Percentiles rank a stretch among this genome's conserved stretches.
Evolutionary conservation across 1,140 invertebrate genomes (phyloP).

Genomic region (Limonius californicus): DNA sequence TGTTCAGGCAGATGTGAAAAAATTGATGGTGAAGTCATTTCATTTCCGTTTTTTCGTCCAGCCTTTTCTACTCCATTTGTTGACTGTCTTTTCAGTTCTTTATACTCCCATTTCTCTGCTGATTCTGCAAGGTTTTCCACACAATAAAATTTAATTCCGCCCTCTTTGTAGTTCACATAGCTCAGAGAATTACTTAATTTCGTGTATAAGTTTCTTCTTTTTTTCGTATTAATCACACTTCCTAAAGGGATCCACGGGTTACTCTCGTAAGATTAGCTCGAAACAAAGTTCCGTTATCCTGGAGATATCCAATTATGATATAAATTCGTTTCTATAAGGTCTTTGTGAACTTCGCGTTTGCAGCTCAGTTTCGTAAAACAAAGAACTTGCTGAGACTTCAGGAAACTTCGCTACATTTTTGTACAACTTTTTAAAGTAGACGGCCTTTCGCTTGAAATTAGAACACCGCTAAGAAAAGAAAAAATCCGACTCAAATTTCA

Average conservation of each 20-base stretch:
- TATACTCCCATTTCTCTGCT: not conserved
- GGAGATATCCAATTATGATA: not conserved
- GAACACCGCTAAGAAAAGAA: too few species aligned
- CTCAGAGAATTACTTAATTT: conserved; percentile 5
- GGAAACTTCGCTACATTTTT: not conserved
- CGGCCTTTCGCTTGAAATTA: too few species aligned
- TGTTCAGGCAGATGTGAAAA: conserved; percentile 12
- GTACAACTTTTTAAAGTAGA: not conserved
- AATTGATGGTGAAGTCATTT: conserved; percentile 8
- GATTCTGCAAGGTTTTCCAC: conserved; percentile 9
- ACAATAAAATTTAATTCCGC: conserved; percentile 7
- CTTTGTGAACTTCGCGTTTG: not conserved
- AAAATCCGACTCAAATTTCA: too few species aligned
- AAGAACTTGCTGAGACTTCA: not conserved
- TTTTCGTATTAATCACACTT: not conserved
- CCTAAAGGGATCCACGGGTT: not conserved
- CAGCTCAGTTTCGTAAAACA: not conserved
- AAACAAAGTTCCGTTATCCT: not conserved
- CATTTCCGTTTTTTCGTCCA: conserved; percentile 10
- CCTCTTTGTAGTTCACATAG: not conserved
- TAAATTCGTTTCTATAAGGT: not conserved
- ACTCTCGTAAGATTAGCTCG: not conserved
- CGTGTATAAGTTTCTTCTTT: not conserved
- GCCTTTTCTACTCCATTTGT: conserved; percentile 12
- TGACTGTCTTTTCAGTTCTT: conserved; percentile 10